These are phyloP conservation scores for Rousettus madagascariensis DNA, from an alignment of 2,797 vertebrate genomes.

Conservation along the genomic window DNA sequence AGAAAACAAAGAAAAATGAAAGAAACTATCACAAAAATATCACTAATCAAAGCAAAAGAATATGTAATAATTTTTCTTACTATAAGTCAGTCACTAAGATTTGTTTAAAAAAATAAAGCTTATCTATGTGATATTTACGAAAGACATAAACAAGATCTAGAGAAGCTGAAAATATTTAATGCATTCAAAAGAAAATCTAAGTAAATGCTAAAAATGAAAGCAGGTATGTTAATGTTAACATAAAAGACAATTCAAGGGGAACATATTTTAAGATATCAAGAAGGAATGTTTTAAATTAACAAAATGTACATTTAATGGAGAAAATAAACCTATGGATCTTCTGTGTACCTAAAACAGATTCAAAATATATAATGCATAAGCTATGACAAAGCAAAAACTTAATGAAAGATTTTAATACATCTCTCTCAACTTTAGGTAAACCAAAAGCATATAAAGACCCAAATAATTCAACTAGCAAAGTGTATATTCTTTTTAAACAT, in stretches of 20 bases:
- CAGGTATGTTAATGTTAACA: neutral
- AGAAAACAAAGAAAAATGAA: neutral
- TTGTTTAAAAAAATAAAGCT: neutral
- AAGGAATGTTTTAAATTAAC: neutral
- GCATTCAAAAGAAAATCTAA: neutral
- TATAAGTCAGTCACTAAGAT: neutral
- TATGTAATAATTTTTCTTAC: neutral
- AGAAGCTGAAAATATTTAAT: neutral
- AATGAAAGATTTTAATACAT: neutral
- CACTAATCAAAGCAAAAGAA: neutral
- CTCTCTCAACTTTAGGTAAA: neutral
- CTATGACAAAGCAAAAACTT: neutral
- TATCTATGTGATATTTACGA: neutral
- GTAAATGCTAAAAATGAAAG: neutral
- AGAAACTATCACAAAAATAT: neutral
- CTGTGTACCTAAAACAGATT: neutral
- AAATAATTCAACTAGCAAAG: neutral
- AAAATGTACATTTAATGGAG: neutral
- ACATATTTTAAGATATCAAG: neutral
- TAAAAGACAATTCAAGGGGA: neutral
- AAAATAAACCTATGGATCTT: neutral
- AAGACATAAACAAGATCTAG: neutral
- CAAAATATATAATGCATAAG: neutral
- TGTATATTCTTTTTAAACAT: neutral
- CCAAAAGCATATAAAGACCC: neutral